A percentile compares a stretch with the other conserved stretches of the same genome.
phyloP scores from a whole-genome alignment of 37 sponge, comb jelly and placozoan genomes.

The Amphimedon queenslandica region DNA sequence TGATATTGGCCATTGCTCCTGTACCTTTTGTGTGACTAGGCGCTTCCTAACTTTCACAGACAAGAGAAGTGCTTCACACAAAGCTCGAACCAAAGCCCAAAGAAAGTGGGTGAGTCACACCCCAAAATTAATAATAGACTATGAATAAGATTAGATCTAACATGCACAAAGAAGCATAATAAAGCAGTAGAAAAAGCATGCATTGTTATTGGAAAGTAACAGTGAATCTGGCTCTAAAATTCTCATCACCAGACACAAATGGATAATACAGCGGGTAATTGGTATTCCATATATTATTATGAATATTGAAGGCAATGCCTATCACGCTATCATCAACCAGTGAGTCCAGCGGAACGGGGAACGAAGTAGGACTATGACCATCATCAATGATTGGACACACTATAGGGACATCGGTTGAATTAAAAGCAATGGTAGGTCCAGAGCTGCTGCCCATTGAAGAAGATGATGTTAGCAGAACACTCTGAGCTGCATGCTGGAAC shows the following conservation, averaged over 20 bases:
- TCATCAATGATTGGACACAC: slow-evolving; percentile 42
- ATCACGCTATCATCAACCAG: background rate
- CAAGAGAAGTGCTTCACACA: no score
- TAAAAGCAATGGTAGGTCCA: background rate
- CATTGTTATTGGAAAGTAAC: background rate
- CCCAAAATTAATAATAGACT: no score
- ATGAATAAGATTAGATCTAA: no score
- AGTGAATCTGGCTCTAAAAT: slow-evolving; percentile 40
- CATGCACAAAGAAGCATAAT: no score
- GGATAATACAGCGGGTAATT: slow-evolving; percentile 74
- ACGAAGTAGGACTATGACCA: slow-evolving; percentile 33
- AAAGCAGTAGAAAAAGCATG: no score
- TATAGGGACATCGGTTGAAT: slow-evolving; percentile 45
- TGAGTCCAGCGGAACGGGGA: slow-evolving; percentile 25
- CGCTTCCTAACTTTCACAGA: no score
- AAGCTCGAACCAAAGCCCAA: no score
- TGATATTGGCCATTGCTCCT: slow-evolving; percentile 15
- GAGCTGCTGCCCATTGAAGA: background rate
- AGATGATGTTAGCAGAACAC: background rate
- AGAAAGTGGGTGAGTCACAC: no score
- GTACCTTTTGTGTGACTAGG: background rate
- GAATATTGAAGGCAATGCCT: slow-evolving; percentile 66
- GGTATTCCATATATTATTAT: slow-evolving; percentile 78
- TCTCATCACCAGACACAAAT: slow-evolving; percentile 35
- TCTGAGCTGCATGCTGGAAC: slow-evolving; percentile 45